Conservation (phyloP, 2,888 invertebrate species). For the Tenthredo notha region DNA sequence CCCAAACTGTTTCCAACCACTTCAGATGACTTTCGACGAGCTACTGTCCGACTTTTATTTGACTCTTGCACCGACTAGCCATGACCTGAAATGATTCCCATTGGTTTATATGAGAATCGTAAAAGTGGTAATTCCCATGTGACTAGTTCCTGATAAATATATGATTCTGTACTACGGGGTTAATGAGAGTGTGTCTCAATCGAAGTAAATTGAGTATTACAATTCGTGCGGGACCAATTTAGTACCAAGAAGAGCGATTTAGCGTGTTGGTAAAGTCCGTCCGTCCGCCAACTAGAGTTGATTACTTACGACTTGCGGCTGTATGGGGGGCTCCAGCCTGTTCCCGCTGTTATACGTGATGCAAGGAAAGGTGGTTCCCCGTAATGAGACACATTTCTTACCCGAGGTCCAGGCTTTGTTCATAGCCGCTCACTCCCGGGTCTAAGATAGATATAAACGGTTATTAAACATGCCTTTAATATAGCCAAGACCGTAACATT, state of each 20-base stretch:
- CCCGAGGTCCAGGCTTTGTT: slow-evolving; percentile 58
- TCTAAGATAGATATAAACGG: slow-evolving; percentile 41
- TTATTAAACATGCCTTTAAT: slow-evolving; percentile 44
- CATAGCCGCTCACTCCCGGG: slow-evolving; percentile 60
- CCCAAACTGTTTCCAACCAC: neutral
- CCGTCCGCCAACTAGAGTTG: slow-evolving; percentile 41
- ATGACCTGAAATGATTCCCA: neutral
- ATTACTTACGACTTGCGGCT: slow-evolving; percentile 44
- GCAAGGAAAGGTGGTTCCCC: slow-evolving; percentile 61
- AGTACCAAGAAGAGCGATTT: slow-evolving; percentile 1
- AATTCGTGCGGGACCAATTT: slow-evolving; percentile 34
- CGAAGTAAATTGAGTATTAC: slow-evolving; percentile 35
- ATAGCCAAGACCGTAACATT: slow-evolving; percentile 32
- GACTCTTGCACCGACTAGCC: neutral
- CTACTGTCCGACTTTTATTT: neutral
- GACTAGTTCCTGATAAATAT: neutral
- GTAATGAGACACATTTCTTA: slow-evolving; percentile 67
- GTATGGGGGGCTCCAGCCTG: neutral
- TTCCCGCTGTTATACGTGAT: slow-evolving; percentile 64
- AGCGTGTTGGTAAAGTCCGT: slow-evolving; percentile 8
- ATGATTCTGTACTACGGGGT: too few relatives aligned
- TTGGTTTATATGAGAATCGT: neutral
- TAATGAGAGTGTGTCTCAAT: slow-evolving; percentile 35
- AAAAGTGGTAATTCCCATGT: slow-evolving; percentile 4
- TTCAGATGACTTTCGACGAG: neutral